These are phyloP conservation scores for Pandemis heparana DNA, from an alignment of 2,888 invertebrate species.

Conservation along the genomic window DNA sequence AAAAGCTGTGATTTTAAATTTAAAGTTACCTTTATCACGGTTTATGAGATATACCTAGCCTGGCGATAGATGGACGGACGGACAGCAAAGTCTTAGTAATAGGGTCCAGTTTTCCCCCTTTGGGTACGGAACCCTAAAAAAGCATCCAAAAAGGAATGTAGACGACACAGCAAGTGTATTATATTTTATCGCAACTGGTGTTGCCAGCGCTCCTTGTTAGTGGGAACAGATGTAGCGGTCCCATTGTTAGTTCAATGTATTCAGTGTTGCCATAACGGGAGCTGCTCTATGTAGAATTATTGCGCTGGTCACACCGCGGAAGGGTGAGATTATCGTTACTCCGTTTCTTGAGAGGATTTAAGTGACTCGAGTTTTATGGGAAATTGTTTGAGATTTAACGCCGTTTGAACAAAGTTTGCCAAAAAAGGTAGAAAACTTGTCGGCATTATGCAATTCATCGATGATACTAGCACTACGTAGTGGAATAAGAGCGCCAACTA, in stretches of 20 bases:
- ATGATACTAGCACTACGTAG: no score
- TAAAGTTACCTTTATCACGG: no score
- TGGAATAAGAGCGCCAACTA: no score
- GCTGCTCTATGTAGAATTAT: conserved; percentile 19
- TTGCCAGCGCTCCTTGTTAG: conserved; percentile 28
- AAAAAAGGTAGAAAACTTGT: no score
- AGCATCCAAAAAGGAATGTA: not conserved
- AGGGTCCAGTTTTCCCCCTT: no score
- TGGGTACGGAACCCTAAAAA: no score
- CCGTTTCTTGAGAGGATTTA: not conserved
- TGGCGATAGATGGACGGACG: no score
- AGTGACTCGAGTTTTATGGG: not conserved
- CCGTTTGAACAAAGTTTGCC: not conserved
- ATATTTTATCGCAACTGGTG: not conserved
- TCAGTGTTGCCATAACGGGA: conserved; percentile 26
- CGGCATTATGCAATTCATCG: no score
- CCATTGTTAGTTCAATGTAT: conserved; percentile 31
- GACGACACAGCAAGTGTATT: not conserved
- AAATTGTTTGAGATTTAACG: not conserved
- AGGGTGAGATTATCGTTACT: conserved; percentile 11
- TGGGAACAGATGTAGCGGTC: conserved; percentile 21
- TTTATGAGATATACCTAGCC: no score
- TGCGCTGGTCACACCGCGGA: conserved; percentile 11
- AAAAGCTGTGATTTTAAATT: no score
- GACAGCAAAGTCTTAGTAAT: no score